Conservation (phyloP, 2,797 vertebrate species). For the Rhynchonycteris naso region DNA sequence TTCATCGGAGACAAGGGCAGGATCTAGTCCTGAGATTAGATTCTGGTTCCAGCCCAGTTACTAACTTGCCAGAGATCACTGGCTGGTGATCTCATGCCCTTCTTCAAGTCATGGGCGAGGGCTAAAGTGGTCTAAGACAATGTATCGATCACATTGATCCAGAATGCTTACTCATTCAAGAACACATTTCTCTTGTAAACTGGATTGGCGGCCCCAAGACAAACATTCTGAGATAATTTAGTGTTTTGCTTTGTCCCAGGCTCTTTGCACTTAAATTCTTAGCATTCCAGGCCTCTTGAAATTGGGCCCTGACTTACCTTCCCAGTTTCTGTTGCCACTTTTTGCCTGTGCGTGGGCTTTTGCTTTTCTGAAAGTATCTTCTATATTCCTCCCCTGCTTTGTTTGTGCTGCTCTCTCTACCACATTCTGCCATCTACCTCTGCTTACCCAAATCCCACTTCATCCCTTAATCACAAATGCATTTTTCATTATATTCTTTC, state of each 20-base stretch:
- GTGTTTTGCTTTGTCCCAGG: slow-evolving; percentile 23
- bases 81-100: background rate
- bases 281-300: background rate
- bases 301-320: background rate
- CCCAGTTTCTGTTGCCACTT: background rate
- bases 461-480: background rate
- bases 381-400: background rate
- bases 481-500: background rate
- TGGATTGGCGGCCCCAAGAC: background rate
- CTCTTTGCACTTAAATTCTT: slow-evolving; percentile 15
- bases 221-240: background rate
- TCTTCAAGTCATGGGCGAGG: background rate
- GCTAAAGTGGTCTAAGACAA: background rate
- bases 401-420: background rate
- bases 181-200: background rate
- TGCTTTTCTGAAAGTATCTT: background rate
- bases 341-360: background rate
- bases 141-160: background rate
- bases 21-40: background rate
- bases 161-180: background rate
- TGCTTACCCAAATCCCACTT: background rate
- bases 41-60: background rate
- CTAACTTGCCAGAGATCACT: background rate
- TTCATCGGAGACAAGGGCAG: background rate
- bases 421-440: background rate